Percentiles rank a stretch among this genome's conserved stretches.
Evolutionary conservation across 2,113 vertebrate species (phyloP).

Genomic region (Aegotheles bennettii): DNA sequence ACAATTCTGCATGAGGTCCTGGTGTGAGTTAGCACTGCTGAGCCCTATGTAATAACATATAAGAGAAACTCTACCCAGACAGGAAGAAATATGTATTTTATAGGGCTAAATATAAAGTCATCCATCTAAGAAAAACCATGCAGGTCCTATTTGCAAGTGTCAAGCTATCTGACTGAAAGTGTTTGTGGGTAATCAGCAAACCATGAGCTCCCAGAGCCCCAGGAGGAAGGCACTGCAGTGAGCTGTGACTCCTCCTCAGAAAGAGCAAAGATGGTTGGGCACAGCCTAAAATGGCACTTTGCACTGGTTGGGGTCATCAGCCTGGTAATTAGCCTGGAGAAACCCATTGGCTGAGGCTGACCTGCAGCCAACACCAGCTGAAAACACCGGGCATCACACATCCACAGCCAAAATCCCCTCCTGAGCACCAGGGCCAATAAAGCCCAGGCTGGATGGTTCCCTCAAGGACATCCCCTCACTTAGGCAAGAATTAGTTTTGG

Average conservation of each 20-base stretch:
- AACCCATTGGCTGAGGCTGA: neutral
- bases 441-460: neutral
- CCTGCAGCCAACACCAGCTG: neutral
- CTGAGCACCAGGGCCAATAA: neutral
- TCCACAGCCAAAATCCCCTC: neutral
- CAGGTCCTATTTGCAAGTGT: neutral
- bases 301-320: neutral
- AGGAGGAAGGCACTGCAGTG: neutral
- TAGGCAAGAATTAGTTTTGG: neutral
- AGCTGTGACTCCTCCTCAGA: neutral
- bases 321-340: neutral
- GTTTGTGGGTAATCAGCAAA: neutral
- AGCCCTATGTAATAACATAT: neutral
- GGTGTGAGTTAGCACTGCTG: neutral
- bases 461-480: neutral
- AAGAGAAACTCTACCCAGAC: neutral
- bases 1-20: constrained; percentile 2
- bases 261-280: neutral
- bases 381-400: rapidly evolving
- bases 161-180: neutral
- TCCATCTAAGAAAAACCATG: neutral
- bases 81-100: neutral
- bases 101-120: neutral
- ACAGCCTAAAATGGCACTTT: neutral
- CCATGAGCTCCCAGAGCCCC: neutral